A percentile compares a stretch with the other conserved stretches of the same genome.
Evolutionary conservation across 2,888 invertebrate genomes (phyloP).

Genomic region (Camponotus fellah): DNA sequence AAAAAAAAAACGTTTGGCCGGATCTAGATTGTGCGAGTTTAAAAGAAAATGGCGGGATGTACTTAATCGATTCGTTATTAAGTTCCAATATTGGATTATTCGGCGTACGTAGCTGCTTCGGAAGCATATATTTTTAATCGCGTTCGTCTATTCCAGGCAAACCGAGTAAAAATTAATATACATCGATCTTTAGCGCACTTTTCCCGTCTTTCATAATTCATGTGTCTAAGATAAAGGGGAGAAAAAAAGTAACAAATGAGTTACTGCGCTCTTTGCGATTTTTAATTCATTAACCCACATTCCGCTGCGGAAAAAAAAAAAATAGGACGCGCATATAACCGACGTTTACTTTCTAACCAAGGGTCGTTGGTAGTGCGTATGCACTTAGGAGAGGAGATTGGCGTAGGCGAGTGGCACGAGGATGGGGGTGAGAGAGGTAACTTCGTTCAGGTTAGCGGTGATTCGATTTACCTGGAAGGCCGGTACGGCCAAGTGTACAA

Average conservation of each 20-base stretch:
- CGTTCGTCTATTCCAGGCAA: background rate
- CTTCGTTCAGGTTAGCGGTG: conserved; percentile 82
- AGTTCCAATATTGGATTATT: conserved; percentile 48
- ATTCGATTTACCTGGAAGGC: conserved; percentile 83
- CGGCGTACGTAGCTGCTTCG: conserved; percentile 8
- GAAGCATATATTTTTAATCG: conserved; percentile 23
- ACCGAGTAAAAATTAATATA: conserved; percentile 8
- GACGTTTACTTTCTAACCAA: conserved; percentile 46
- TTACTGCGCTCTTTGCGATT: conserved; percentile 7
- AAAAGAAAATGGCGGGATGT: conserved; percentile 1
- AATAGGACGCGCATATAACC: background rate
- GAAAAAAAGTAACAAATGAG: background rate
- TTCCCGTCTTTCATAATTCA: background rate
- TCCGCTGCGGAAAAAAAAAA: background rate
- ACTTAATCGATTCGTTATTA: conserved; percentile 35
- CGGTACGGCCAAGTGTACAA: conserved; percentile 71
- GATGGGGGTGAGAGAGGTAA: conserved; percentile 66
- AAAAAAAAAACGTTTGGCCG: background rate
- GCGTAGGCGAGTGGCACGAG: conserved; percentile 66
- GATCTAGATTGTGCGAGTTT: background rate
- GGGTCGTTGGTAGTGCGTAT: conserved; percentile 55
- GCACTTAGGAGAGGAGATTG: conserved; percentile 69
- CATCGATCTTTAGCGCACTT: background rate
- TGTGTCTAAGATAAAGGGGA: background rate
- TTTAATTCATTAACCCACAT: conserved; percentile 32